Evolutionary conservation across 2,113 vertebrate species (phyloP).

Genomic region (Lipotes vexillifer): DNA sequence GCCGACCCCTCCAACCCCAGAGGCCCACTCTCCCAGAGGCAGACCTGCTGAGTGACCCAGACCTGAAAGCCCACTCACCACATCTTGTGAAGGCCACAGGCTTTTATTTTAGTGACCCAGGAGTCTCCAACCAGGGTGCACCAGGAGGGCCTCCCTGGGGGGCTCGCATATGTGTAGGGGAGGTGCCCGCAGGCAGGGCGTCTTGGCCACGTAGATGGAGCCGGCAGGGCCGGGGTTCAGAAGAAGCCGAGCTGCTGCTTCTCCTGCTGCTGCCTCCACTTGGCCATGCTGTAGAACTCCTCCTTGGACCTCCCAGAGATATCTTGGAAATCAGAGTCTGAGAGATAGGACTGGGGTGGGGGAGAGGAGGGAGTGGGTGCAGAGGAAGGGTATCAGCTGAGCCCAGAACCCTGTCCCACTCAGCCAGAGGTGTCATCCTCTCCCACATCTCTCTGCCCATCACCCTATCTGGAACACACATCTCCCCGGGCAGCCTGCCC

Average conservation of each 20-base stretch:
- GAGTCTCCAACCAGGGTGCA: not conserved
- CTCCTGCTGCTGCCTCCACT: conserved; percentile 90
- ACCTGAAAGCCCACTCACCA: not conserved
- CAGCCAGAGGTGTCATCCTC: not conserved
- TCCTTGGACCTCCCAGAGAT: conserved; percentile 87
- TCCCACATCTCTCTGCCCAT: not conserved
- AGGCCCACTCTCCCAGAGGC: not conserved
- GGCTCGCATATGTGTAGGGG: not conserved
- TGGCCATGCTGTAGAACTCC: conserved; percentile 89
- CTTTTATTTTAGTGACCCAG: conserved; percentile 33
- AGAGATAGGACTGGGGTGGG: conserved; percentile 85
- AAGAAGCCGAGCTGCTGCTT: conserved; percentile 92
- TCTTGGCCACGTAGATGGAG: fast-evolving
- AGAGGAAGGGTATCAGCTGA: not conserved
- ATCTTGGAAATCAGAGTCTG: conserved; percentile 86
- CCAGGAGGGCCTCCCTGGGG: not conserved
- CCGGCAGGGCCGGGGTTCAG: conserved; percentile 70
- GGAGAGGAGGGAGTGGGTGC: not conserved
- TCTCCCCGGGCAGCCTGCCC: not conserved
- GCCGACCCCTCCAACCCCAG: no score
- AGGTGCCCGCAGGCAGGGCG: fast-evolving
- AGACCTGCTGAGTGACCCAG: not conserved
- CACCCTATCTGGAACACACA: fast-evolving
- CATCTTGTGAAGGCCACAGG: not conserved
- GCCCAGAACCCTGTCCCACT: not conserved